A percentile compares a stretch with the other conserved stretches of the same genome.
Conservation (phyloP, 2,797 vertebrate genomes). For the Karalla daura region DNA sequence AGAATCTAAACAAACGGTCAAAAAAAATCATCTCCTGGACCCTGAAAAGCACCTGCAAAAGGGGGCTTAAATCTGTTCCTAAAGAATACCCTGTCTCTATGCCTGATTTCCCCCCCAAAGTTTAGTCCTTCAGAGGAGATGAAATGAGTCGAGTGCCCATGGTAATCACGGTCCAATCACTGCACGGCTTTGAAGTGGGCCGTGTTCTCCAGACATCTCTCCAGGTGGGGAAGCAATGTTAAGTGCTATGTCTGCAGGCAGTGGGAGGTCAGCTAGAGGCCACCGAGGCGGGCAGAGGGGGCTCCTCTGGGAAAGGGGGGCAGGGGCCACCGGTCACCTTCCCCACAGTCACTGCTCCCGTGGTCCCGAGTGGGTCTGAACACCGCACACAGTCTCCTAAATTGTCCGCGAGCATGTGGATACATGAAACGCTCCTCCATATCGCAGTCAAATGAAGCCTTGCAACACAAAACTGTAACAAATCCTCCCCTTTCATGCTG, state of each 20-base stretch:
- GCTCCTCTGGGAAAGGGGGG: constrained; percentile 28
- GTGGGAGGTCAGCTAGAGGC: constrained; percentile 78
- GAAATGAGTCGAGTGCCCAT: constrained; percentile 77
- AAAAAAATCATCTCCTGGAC: constrained; percentile 12
- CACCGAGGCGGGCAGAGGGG: constrained; percentile 45
- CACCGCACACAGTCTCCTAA: background rate
- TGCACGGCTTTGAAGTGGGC: constrained; percentile 72
- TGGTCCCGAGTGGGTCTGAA: background rate
- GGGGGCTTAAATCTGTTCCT: constrained; percentile 20
- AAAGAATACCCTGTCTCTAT: constrained; percentile 46
- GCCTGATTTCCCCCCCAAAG: constrained; percentile 61
- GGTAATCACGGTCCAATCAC: constrained; percentile 81
- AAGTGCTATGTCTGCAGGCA: constrained; percentile 73
- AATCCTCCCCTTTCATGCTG: constrained; percentile 20
- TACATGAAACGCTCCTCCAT: constrained; percentile 10
- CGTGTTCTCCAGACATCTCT: constrained; percentile 70
- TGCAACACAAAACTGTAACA: constrained; percentile 31
- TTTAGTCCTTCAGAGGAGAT: constrained; percentile 71
- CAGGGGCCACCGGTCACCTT: background rate
- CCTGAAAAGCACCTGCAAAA: constrained; percentile 34
- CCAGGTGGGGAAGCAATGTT: constrained; percentile 78
- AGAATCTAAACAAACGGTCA: background rate
- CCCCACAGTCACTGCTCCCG: constrained; percentile 4
- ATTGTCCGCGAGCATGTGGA: constrained; percentile 1
- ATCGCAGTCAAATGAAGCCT: constrained; percentile 20